Percentiles rank a stretch among this genome's conserved stretches.
Conservation (phyloP, 1,140 invertebrate genomes). For the Aphelinus certus region DNA sequence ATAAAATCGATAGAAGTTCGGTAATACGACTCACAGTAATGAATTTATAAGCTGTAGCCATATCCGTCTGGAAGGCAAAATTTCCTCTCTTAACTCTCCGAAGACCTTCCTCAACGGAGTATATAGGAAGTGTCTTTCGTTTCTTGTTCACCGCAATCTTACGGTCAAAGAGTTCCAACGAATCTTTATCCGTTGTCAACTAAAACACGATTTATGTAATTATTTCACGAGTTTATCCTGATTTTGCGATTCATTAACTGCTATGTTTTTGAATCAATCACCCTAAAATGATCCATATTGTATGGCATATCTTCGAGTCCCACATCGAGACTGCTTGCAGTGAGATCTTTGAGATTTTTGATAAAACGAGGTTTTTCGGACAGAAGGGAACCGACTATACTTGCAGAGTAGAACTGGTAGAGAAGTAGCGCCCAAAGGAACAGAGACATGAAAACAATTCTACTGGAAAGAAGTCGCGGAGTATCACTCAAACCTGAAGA, state of each 20-base stretch:
- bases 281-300: constrained; percentile 43
- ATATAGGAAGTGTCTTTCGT: constrained; percentile 39
- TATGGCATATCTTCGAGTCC: constrained; percentile 73
- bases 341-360: constrained; percentile 69
- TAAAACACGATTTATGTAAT: not conserved
- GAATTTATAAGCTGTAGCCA: constrained; percentile 69
- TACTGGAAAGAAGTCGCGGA: constrained; percentile 65
- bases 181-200: constrained; percentile 21
- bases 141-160: constrained; percentile 57
- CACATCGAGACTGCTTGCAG: constrained; percentile 69
- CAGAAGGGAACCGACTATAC: constrained; percentile 75
- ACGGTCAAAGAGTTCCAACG: constrained; percentile 18
- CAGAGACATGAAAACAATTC: constrained; percentile 70
- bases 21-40: constrained; percentile 57
- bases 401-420: constrained; percentile 79
- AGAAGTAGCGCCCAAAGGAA: constrained; percentile 72
- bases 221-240: not conserved
- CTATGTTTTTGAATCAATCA: not conserved
- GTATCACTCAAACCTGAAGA: constrained; percentile 62
- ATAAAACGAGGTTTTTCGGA: constrained; percentile 73
- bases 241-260: too few species aligned
- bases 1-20: not conserved
- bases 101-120: constrained; percentile 54
- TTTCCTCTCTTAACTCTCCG: constrained; percentile 58
- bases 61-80: constrained; percentile 72